Base-by-base conservation (phyloP, 2,113 vertebrate species). In the Cercopithecus mona region DNA sequence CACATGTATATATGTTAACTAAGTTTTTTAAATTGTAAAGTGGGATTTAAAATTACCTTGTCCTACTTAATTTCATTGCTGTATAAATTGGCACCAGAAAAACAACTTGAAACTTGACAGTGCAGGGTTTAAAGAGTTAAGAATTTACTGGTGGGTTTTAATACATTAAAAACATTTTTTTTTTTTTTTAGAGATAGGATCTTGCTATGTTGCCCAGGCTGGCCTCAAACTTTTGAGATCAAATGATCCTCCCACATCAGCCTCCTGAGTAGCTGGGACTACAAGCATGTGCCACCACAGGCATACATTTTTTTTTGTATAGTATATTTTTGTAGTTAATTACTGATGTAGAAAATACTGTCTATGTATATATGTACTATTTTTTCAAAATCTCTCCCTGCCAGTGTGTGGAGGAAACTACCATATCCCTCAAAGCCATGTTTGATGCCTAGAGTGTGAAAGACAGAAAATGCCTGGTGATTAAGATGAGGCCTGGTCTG, bases 41-140 rank as follows among this genome's bases (percentile, higher is more conserved):
- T 72, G 40, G 10, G 22, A 43, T 90, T 87, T 50, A 27, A 66
- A 95, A 55, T 84, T 68, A 16, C 59, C 59, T 83, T 76, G 10
- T 86, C 40, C 45, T 83, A 45, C 64, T 90, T 94, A 72, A 84
- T 75, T 83, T 92, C 68, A 84, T 78, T 84, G 50, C 88, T 78
- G 6, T 25, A 45, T 89, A 70, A 92, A 70, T 90, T 96, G 78
- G 22, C 30, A 89, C 57, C n/a, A 85, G 70, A 57, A 90, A 90
- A 86, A 43, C 57, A 93, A 50, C 84, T 87, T 92, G 87, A 83
- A 83, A 81, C 87, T 91, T 88, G 50, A 90, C 10, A 5, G 3
- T 45, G 5, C 25, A 95, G 18, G 1, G 27, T 43, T 89, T 79
- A 68, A 92, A 76, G 72, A 72, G 8, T 91, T 48, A 88, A 68